Base-by-base conservation (phyloP, 53 echinoderm and acorn worm species). In the Pentamera pediparva region DNA sequence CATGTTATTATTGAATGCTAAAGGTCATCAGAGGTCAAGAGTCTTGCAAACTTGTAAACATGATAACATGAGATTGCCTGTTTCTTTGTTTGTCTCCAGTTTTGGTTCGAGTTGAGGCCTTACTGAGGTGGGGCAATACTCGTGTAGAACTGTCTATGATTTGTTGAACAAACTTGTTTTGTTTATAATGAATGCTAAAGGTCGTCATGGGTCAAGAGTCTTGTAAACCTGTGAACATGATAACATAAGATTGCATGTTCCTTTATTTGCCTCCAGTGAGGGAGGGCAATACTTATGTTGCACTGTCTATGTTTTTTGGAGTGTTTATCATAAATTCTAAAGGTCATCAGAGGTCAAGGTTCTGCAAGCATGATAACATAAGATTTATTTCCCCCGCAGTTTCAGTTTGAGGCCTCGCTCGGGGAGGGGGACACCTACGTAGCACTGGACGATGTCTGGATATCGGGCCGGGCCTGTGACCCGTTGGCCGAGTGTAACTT, bases 391-490 rank as follows among this genome's bases (percentile, higher is more conserved):
- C 24, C 19, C 20, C 24, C 15, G 3, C 37, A 72, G 73, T 24
- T 63, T 35, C 38, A 38, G 33, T 63, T 63, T 63, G 63, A 35
- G 37, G 63, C 63, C 15, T 63, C 63, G 4, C 19, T 63, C 18
- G 63, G 37, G 37, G 24, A 38, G 34, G 36, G 63, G 13, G 63
- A 63, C 19, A 63, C 38, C 5, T 63, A 35, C 2, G 35, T 81
- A 9, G 85, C 92, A 51, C 54, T 92, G 1, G 92, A 92, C 36
- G 87, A 92, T 62, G 81, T 92, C 67, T 59, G 84, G 50, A 52
- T 88, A 27, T 78, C 84, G 20, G 78, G 70, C 58, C 72, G 78
- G 47, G 40, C 72, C 39, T 92, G 92, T 40, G 45, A 84, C 34
- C 87, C 56, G 22, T 63, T 61, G 0, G 92, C 79, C 50, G 48